Evolutionary conservation across 2,797 vertebrate genomes (phyloP), one percentile per base, ranked within the genome.

Genomic region (Coregonus sp.): DNA sequence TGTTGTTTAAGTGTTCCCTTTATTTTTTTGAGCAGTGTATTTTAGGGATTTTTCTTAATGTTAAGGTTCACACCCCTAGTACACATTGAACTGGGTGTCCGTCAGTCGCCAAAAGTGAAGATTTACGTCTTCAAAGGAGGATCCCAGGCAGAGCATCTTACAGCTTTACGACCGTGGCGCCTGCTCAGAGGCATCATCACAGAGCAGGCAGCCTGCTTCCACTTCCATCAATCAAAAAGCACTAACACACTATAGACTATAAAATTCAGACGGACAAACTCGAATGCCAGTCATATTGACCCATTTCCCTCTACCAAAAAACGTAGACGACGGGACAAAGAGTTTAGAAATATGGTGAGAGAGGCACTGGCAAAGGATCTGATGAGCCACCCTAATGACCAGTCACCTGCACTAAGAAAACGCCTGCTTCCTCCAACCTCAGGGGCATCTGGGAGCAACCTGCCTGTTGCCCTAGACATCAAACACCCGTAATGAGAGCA

Each of bases 401-500:
- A 89, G 90, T 92, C 91, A 91, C 88, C 91, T 91, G 91, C 82
- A 15, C 86, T 88, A 84, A 18, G 59, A 63, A 63, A 63, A 63
- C 59, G 20, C 59, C 59, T 75, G 88, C 90, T 92, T 92, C 91
- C 92, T 91, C 73, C 73, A 86, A 89, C 88, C 91, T 90, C 85
- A 77, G 90, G 92, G 91, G 92, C 92, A 92, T 92, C 90, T 91
- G 91, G 92, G 90, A 91, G 90, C 87, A 65, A 29, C 47, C 40
- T 18, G 65, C 29, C 33, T 25, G 20, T 31, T 50, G 40, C 54
- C 88, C 83, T 87, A 90, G 87, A 93, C 92, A 91, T 93, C 93
- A 93, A 93, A 93, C 88, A 15, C 83, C 63, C 74, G 87, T 93
- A 94, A 94, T 93, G 93, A 91, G 93, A 92, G 91, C 92, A 93